Base-by-base conservation (phyloP, 2,113 vertebrate species). In the Neoarius graeffei region DNA sequence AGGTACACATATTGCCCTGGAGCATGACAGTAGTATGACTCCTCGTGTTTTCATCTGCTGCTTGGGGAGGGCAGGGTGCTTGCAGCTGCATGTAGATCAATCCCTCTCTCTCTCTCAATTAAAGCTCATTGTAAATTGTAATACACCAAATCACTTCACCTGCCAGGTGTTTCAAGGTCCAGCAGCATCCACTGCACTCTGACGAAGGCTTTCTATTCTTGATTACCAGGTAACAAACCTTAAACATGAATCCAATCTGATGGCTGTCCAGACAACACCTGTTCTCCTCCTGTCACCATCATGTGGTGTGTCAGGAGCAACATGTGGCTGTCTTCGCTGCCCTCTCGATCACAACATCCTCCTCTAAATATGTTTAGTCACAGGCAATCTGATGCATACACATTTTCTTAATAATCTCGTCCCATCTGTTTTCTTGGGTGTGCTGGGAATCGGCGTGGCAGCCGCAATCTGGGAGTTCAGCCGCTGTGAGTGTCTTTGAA, bases 111-210 rank as follows among this genome's bases (percentile, higher is more conserved):
- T 84, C 86, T 83, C 86, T 76, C 4, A 85, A 87, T 62, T 84
- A 50, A 87, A 89, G 64, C 66, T 84, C 59, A 27, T 27, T 30
- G 59, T 11, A 23, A 71, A 48, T 74, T 42, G 35, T 50, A 64
- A 71, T 64, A 81, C 60, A 88, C 42, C 50, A 66, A 69, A 73
- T 74, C 27, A 7, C 48, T 80, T 82, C 62, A 7, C 79, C 30
- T 76, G 60, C 60, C 67, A 54, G 60, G 57, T 48, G 79, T 76
- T 71, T 76, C 20, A 67, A 59, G 89, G 57, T 82, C 66, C 50
- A 19, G 86, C 89, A 64, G 92, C 91, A 92, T 92, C 91, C 90
- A 89, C 88, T 91, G 88, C 81, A 82, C 67, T 89, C 82, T 86
- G 89, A 89, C 69, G 62, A 86, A 54, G 27, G 54, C 64, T 56